Evolutionary conservation across 2,888 invertebrate species (phyloP).

Genomic region (Lithodes maja): DNA sequence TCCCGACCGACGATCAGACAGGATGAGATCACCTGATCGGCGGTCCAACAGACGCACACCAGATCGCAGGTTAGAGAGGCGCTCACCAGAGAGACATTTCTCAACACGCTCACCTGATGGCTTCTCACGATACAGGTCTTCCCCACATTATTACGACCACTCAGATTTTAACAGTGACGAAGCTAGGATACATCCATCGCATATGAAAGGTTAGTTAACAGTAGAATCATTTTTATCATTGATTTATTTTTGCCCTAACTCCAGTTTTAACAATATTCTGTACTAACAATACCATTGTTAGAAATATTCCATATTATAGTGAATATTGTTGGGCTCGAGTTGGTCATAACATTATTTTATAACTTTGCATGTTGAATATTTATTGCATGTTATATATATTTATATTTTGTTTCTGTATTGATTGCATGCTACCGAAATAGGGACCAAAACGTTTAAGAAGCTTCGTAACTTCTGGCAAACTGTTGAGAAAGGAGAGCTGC

Average conservation of each 20-base stretch:
- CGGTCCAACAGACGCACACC: constrained; percentile 41
- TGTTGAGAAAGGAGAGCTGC: constrained; percentile 38
- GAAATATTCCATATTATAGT: not conserved
- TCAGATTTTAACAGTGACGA: constrained; percentile 58
- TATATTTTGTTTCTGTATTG: constrained; percentile 29
- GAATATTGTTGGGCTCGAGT: not conserved
- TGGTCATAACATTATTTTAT: constrained; percentile 7
- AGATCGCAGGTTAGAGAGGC: constrained; percentile 53
- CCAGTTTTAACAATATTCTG: constrained; percentile 3
- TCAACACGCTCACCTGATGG: constrained; percentile 61
- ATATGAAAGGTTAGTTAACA: constrained; percentile 49
- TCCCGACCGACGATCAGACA: constrained; percentile 56
- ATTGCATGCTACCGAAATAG: constrained; percentile 56
- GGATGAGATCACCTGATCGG: constrained; percentile 55
- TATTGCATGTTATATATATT: constrained; percentile 24
- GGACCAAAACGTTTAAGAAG: constrained; percentile 45
- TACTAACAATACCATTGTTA: not conserved
- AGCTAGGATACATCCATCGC: constrained; percentile 48
- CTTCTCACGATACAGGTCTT: constrained; percentile 42
- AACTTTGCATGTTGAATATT: not conserved
- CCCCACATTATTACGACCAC: constrained; percentile 59
- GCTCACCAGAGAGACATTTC: constrained; percentile 60
- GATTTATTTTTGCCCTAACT: not conserved
- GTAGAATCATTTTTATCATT: not conserved
- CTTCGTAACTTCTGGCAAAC: constrained; percentile 54